Conservation (phyloP, 2,797 vertebrate genomes). For the Euthynnus affinis region DNA sequence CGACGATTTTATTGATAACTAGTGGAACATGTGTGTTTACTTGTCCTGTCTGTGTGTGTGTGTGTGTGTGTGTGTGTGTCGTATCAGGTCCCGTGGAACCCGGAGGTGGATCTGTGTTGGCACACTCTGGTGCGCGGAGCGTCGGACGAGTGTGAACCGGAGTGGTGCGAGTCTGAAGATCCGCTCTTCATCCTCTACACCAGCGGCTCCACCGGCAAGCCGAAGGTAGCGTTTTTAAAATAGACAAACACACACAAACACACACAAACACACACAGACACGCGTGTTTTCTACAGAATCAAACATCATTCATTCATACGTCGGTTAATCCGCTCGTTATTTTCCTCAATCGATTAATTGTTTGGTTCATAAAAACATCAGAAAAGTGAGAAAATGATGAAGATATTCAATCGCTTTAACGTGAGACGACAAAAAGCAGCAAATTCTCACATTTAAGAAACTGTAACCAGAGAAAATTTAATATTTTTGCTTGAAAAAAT, state of each 20-base stretch:
- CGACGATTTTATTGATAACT: background rate
- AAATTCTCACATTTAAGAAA: too few species aligned
- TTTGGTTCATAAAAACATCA: too few species aligned
- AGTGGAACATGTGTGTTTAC: background rate
- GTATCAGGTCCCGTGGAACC: constrained; percentile 92
- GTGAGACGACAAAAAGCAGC: too few species aligned
- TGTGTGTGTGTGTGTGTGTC: background rate
- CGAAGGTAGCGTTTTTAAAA: constrained; percentile 88
- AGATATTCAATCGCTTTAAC: too few species aligned
- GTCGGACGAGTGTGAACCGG: constrained; percentile 92
- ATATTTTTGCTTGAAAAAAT: too few species aligned
- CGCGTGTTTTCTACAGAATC: too few species aligned
- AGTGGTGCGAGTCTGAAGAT: constrained; percentile 96
- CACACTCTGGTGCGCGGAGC: constrained; percentile 87
- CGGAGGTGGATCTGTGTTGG: constrained; percentile 92
- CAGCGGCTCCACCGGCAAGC: constrained; percentile 97
- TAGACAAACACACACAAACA: background rate
- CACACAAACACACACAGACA: too few species aligned
- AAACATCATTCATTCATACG: too few species aligned
- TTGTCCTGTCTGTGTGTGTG: background rate
- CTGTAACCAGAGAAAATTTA: too few species aligned
- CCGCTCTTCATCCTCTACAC: constrained; percentile 98
- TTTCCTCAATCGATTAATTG: too few species aligned
- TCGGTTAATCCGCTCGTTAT: too few species aligned
- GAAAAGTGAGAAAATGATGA: too few species aligned